Percentiles rank a stretch among this genome's conserved stretches.
Evolutionary conservation across 1,140 invertebrate species (phyloP).

Genomic region (Aphelinus certus): DNA sequence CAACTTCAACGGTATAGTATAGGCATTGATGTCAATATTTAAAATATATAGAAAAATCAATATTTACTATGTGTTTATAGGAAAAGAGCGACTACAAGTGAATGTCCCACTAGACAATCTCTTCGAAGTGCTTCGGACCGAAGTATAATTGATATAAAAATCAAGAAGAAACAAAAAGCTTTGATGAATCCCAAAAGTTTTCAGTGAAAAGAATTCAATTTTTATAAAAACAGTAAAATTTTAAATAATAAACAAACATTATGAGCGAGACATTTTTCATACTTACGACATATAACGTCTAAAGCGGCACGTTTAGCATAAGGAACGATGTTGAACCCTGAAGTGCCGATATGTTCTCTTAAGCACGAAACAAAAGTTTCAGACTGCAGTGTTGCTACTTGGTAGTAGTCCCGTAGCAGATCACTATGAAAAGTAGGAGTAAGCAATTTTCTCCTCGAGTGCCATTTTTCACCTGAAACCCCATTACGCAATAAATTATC

Average conservation of each 20-base stretch:
- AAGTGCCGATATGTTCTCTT: constrained; percentile 68
- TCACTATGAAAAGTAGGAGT: constrained; percentile 83
- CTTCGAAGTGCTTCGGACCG: neutral
- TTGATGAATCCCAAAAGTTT: too few relatives aligned
- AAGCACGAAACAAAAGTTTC: constrained; percentile 71
- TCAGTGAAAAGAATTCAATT: too few relatives aligned
- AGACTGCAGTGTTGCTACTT: constrained; percentile 63
- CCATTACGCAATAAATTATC: too few relatives aligned
- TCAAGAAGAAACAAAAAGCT: neutral
- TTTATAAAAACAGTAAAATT: constrained; percentile 1
- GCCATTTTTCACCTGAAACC: constrained; percentile 74
- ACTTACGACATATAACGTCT: constrained; percentile 75
- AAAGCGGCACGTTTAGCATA: constrained; percentile 72
- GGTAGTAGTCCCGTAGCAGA: constrained; percentile 76
- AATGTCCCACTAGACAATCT: too few relatives aligned
- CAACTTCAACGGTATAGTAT: too few relatives aligned
- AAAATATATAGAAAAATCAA: too few relatives aligned
- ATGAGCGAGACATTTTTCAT: neutral
- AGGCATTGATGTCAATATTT: too few relatives aligned
- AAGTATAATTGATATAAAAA: neutral
- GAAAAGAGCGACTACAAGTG: too few relatives aligned
- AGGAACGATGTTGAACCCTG: constrained; percentile 71
- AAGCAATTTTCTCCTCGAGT: constrained; percentile 72
- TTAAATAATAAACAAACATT: neutral
- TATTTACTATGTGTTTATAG: too few relatives aligned